phyloP scores from a whole-genome alignment of 2,888 invertebrate species.

The Andrena dorsata region DNA sequence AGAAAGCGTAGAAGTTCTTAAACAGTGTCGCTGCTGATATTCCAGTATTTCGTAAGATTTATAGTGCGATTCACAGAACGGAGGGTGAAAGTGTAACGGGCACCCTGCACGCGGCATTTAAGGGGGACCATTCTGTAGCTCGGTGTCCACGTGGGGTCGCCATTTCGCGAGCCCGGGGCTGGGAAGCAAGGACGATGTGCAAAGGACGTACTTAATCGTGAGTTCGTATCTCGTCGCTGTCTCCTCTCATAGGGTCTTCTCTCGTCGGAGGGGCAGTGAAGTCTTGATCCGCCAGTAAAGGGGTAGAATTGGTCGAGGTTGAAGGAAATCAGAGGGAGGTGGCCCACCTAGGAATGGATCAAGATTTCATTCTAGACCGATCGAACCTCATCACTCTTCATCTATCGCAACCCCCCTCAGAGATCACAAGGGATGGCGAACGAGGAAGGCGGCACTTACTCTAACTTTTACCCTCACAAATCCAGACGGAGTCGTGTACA shows the following conservation, averaged over 20 bases:
- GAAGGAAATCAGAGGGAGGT: too few species aligned
- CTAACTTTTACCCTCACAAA: background rate
- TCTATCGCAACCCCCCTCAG: background rate
- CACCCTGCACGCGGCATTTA: slow-evolving; percentile 15
- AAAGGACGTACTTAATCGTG: slow-evolving; percentile 54
- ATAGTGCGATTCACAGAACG: too few species aligned
- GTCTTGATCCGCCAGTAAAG: background rate
- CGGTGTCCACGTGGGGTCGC: background rate
- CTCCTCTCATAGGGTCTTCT: slow-evolving; percentile 1
- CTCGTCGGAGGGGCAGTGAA: background rate
- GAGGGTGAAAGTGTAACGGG: background rate
- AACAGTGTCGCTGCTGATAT: background rate
- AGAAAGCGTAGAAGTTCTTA: too few species aligned
- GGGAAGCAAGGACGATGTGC: slow-evolving; percentile 7
- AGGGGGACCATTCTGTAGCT: slow-evolving; percentile 1
- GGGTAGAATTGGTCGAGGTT: background rate
- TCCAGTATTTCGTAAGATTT: background rate
- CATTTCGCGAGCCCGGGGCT: background rate
- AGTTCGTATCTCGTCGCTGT: slow-evolving; percentile 37
- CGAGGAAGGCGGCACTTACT: slow-evolving; percentile 31
- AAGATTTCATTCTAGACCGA: slow-evolving; percentile 14
- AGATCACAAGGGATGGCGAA: slow-evolving; percentile 20
- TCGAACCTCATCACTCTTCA: background rate
- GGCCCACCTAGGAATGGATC: background rate
- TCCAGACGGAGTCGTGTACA: background rate